A percentile compares a stretch with the other conserved stretches of the same genome.
These are phyloP conservation scores for Crocallis elinguaria DNA, from an alignment of 2,888 invertebrate species.

Conservation along the genomic window DNA sequence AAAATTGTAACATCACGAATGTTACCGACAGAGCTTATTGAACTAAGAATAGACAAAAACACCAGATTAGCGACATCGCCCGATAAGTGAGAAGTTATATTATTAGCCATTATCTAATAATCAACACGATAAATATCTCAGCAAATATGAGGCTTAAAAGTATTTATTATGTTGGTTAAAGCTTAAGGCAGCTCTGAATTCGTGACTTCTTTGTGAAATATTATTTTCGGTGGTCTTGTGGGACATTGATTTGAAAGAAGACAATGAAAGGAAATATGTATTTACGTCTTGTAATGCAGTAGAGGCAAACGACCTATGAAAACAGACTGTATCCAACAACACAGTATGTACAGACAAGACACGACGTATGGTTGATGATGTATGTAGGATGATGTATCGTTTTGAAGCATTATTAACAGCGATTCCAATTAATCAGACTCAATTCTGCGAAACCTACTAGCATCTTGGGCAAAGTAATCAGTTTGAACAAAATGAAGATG, in stretches of 20 bases:
- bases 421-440: slow-evolving; percentile 21
- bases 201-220: slow-evolving; percentile 2
- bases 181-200: slow-evolving; percentile 3
- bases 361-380: background rate
- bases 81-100: slow-evolving; percentile 9
- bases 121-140: background rate
- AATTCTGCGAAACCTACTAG: slow-evolving; percentile 18
- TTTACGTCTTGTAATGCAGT: too few species aligned
- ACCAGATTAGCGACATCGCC: slow-evolving; percentile 5
- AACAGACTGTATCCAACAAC: too few species aligned
- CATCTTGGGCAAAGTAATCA: slow-evolving; percentile 22
- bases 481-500: slow-evolving; percentile 28
- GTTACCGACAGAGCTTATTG: slow-evolving; percentile 8
- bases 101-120: slow-evolving; percentile 10
- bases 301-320: too few species aligned
- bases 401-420: background rate
- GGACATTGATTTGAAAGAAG: too few species aligned
- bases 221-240: too few species aligned
- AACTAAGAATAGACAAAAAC: slow-evolving; percentile 6
- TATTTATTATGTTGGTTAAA: slow-evolving; percentile 9
- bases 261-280: too few species aligned
- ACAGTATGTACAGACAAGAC: background rate
- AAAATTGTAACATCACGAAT: slow-evolving; percentile 18
- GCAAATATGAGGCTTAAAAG: slow-evolving; percentile 7
- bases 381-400: background rate